Evolutionary conservation across 1,140 invertebrate genomes (phyloP).

Genomic region (Calephelis virginiensis): DNA sequence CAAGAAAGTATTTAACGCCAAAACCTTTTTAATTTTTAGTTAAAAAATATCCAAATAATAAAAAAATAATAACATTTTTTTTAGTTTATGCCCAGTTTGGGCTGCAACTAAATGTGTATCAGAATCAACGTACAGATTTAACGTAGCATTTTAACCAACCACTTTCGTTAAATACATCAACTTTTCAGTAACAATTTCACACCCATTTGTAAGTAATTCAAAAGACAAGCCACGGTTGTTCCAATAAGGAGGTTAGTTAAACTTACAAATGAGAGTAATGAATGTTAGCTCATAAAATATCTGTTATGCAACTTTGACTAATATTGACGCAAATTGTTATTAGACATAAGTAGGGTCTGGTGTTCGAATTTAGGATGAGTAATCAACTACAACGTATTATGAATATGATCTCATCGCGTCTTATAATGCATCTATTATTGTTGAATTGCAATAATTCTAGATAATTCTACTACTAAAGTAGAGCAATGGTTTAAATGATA

Average conservation of each 20-base stretch:
- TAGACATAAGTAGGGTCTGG: constrained; percentile 34
- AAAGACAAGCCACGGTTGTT: neutral
- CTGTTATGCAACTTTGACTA: constrained; percentile 12
- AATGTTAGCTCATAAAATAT: constrained; percentile 11
- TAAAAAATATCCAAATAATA: too few relatives aligned
- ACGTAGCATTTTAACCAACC: too few relatives aligned
- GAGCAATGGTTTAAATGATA: too few relatives aligned
- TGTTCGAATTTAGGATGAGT: constrained; percentile 32
- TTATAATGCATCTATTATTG: constrained; percentile 16
- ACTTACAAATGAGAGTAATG: neutral
- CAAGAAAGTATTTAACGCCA: too few relatives aligned
- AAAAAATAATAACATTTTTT: too few relatives aligned
- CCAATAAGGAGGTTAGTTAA: neutral
- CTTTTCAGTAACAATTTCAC: too few relatives aligned
- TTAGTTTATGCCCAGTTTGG: too few relatives aligned
- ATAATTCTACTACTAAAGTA: neutral
- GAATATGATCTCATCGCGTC: constrained; percentile 4
- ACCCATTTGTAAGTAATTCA: neutral
- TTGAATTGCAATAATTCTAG: constrained; percentile 11
- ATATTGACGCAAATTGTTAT: constrained; percentile 28
- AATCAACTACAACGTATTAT: constrained; percentile 20
- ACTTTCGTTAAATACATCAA: too few relatives aligned
- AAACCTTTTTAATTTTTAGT: too few relatives aligned
- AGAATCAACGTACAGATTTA: too few relatives aligned
- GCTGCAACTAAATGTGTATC: too few relatives aligned